Evolutionary conservation across 53 echinoderm and acorn worm species (phyloP).

Genomic region (Mesocentrotus franciscanus): DNA sequence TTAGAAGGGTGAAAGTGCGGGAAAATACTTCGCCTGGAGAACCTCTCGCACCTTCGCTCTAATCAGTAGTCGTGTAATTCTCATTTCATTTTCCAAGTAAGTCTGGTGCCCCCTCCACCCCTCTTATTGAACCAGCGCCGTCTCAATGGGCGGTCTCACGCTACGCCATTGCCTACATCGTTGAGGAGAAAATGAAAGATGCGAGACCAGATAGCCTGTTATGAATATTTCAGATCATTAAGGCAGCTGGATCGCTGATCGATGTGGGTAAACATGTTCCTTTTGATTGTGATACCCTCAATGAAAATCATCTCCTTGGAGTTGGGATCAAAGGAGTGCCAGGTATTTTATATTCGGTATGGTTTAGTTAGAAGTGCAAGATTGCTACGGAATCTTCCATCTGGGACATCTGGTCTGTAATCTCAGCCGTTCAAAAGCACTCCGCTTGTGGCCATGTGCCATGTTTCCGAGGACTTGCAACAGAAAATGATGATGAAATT

Average conservation of each 20-base stretch:
- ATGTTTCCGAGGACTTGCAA: background rate
- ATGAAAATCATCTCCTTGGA: background rate
- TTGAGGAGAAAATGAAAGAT: background rate
- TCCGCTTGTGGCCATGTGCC: background rate
- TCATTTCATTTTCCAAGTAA: no score
- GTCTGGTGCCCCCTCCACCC: no score
- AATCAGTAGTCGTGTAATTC: no score
- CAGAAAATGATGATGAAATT: background rate
- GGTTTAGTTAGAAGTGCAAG: background rate
- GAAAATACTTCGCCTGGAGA: no score
- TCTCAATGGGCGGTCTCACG: no score
- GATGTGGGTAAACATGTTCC: background rate
- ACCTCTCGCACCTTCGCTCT: no score
- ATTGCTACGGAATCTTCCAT: background rate
- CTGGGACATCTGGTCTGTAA: constrained; percentile 11
- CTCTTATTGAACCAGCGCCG: no score
- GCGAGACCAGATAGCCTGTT: background rate
- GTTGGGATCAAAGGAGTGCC: background rate
- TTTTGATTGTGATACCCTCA: background rate
- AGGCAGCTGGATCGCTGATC: background rate
- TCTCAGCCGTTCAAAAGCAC: constrained; percentile 5
- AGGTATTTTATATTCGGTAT: background rate
- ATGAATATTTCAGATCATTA: background rate
- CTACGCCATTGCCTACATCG: background rate
- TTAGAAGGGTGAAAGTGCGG: no score